Conservation (phyloP, 2,113 vertebrate genomes). For the Natator depressus region DNA sequence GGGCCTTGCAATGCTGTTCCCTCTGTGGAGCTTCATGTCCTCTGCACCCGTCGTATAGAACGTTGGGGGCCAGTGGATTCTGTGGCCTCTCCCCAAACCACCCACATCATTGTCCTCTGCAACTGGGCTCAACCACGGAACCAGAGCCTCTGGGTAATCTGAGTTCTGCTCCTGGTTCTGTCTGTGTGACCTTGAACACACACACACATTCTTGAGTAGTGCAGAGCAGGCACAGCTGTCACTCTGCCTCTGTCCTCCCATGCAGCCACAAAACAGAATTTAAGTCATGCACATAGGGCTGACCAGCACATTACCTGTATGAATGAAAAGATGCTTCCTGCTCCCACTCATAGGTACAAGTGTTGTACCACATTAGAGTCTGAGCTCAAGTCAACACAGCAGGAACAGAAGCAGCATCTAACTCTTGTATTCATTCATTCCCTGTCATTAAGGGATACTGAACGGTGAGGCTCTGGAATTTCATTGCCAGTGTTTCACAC, state of each 20-base stretch:
- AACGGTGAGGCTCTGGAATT: background rate
- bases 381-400: background rate
- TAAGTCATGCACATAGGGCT: background rate
- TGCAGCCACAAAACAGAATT: background rate
- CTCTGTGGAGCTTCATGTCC: background rate
- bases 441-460: background rate
- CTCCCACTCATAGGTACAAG: background rate
- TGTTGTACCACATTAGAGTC: background rate
- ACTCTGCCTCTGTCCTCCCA: background rate
- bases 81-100: background rate
- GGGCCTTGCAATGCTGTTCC: background rate
- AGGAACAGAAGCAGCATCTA: background rate
- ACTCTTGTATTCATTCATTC: background rate
- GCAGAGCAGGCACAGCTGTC: background rate
- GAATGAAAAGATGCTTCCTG: background rate
- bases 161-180: background rate
- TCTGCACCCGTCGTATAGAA: background rate
- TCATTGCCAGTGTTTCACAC: background rate
- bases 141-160: background rate
- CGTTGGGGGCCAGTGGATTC: background rate
- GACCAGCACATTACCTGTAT: background rate
- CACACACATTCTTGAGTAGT: background rate
- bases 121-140: background rate
- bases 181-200: background rate
- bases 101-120: background rate